Percentiles rank a stretch among this genome's conserved stretches.
Evolutionary conservation across 2,113 vertebrate species (phyloP).

Genomic region (Ceyx cyanopectus): DNA sequence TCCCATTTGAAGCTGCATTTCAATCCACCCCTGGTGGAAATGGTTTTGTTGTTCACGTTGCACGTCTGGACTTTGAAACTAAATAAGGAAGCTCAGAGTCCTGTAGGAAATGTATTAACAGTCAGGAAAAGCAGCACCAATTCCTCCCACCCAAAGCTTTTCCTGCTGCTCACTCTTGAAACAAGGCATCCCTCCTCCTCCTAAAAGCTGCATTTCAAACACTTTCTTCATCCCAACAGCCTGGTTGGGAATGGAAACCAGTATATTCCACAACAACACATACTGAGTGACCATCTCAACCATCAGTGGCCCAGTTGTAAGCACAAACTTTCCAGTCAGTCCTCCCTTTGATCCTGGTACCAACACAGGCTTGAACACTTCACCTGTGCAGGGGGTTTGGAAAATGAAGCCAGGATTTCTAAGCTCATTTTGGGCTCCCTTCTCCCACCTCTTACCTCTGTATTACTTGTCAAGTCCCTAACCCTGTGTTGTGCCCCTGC

Average conservation of each 20-base stretch:
- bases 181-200: background rate
- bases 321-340: background rate
- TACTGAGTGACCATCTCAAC: background rate
- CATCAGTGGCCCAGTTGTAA: background rate
- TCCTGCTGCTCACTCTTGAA: background rate
- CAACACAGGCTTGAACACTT: background rate
- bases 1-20: background rate
- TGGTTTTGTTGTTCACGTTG: background rate
- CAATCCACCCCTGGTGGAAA: background rate
- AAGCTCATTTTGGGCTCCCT: background rate
- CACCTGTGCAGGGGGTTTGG: rapidly evolving
- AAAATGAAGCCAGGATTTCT: background rate
- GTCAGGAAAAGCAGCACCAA: background rate
- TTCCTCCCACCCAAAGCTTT: background rate
- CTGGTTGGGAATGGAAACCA: background rate
- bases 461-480: background rate
- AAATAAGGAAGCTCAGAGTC: background rate
- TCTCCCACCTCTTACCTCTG: rapidly evolving
- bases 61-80: background rate
- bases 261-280: background rate
- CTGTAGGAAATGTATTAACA: background rate
- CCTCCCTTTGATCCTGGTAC: background rate
- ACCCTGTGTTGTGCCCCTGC: background rate
- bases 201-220: background rate
- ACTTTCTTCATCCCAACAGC: background rate